These are phyloP conservation scores for Arion vulgaris DNA, from an alignment of 1,140 invertebrate species.

Conservation along the genomic window DNA sequence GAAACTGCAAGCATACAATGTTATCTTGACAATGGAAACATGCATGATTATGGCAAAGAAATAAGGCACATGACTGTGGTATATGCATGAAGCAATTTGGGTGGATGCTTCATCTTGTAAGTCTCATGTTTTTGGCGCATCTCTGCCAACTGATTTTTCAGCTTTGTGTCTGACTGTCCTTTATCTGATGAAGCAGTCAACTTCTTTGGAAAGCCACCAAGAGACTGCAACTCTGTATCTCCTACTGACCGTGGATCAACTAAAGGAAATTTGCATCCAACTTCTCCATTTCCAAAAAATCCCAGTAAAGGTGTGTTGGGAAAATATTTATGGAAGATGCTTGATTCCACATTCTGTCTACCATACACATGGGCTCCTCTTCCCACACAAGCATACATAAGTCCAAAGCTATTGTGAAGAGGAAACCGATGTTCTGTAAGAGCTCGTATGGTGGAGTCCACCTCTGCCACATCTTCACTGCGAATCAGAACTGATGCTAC, in stretches of 20 bases:
- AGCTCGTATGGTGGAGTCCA: background rate
- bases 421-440: conserved; percentile 45
- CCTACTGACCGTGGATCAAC: conserved; percentile 35
- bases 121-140: background rate
- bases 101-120: conserved; percentile 36
- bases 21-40: background rate
- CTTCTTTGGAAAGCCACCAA: background rate
- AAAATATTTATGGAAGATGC: conserved; percentile 77
- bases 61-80: conserved; percentile 67
- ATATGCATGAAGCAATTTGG: conserved; percentile 67
- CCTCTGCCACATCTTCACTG: background rate
- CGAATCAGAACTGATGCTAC: conserved; percentile 25
- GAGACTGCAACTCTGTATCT: background rate
- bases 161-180: background rate
- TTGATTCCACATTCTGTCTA: conserved; percentile 75
- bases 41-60: conserved; percentile 49
- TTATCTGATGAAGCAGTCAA: background rate
- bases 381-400: conserved; percentile 78
- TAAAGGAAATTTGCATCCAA: conserved; percentile 73
- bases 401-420: conserved; percentile 72
- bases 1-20: background rate
- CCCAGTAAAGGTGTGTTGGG: conserved; percentile 77
- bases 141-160: background rate
- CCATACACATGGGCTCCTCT: conserved; percentile 72
- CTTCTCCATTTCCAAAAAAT: conserved; percentile 78